Base-by-base conservation (phyloP, 2,113 vertebrate species). In the Gasterosteus nipponicus region DNA sequence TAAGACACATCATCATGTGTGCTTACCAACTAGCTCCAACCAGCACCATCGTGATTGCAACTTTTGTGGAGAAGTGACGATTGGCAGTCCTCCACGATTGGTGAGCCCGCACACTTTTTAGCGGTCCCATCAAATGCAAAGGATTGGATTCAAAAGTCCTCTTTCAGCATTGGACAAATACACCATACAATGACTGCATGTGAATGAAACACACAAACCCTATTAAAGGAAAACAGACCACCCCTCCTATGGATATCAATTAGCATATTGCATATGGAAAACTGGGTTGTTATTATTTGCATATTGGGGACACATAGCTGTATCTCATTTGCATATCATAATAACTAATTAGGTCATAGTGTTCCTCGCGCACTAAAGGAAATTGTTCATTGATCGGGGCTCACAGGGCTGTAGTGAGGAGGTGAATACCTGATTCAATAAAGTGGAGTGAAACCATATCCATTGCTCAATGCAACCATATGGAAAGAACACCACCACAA, bases 301-400 rank as follows among this genome's bases (percentile, higher is more conserved):
- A 62, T 77, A 16, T 33, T 42, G 1, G 26, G 33, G 35, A 9
- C 15, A 7, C 19, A n/a, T 15, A 31, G 54, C 14, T 46, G 31
- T 10, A 65, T 75, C 26, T 59, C 18, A 69, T 77, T 77, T 61
- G 18, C 66, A 69, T 46, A 63, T 62, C 22, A 62, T 62, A 38
- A 77, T 56, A 63, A 57, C 19, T 57, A 66, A 74, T 74, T 44
- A 65, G 61, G 63, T 31, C 63, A 47, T 12, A 58, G n/a, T 47
- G 11, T 35, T 31, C 8, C 22, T 54, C 39, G 22, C 29, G 12
- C 10, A 44, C n/a, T 69, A 49, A 41, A 54, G 18, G 10, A 5
- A 51, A n/a, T 16, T 9, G 16, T 47, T 18, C 4, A 47, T n/a
- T n/a, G 3, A 53, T 26, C 22, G 22, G 22, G 22, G 47, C n/a